Percentiles rank a stretch among this genome's conserved stretches.
Conservation (phyloP, 2,113 vertebrate species). For the Poeciliopsis turrubarensis region DNA sequence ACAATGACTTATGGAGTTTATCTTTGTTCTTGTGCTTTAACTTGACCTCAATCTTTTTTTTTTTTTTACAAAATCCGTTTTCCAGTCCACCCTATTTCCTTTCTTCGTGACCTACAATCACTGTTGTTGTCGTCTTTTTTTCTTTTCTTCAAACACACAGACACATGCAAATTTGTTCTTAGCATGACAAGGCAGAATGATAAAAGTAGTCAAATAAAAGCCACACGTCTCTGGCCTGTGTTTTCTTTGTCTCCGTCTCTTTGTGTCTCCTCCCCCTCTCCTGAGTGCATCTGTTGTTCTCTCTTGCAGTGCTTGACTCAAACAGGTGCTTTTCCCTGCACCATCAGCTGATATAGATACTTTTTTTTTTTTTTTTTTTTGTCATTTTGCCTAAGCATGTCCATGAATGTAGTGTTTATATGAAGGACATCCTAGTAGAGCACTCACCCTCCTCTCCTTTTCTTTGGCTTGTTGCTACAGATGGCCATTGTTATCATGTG, state of each 20-base stretch:
- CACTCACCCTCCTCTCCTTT: constrained; percentile 71
- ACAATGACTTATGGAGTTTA: background rate
- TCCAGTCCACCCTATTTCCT: constrained; percentile 1
- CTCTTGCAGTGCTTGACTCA: constrained; percentile 58
- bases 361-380: constrained; percentile 49
- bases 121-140: constrained; percentile 41
- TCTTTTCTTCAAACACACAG: constrained; percentile 5
- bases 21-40: background rate
- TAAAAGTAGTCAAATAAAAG: constrained; percentile 70
- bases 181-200: constrained; percentile 68
- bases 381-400: constrained; percentile 10
- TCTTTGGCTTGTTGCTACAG: constrained; percentile 83
- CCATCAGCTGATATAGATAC: constrained; percentile 60
- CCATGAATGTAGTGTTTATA: constrained; percentile 61
- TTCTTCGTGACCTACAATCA: constrained; percentile 51
- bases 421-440: constrained; percentile 76
- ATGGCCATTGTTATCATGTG: constrained; percentile 94
- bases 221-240: constrained; percentile 68
- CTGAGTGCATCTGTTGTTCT: constrained; percentile 60
- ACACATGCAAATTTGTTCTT: constrained; percentile 65
- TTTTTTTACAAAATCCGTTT: constrained; percentile 2
- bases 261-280: constrained; percentile 47
- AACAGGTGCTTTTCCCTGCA: constrained; percentile 86
- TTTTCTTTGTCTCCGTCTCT: constrained; percentile 56
- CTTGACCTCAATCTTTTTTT: background rate